Evolutionary conservation across 92 coral and sea anemone species (phyloP), one percentile per base, ranked within the genome.

Genomic region (Heliopora coerulea): DNA sequence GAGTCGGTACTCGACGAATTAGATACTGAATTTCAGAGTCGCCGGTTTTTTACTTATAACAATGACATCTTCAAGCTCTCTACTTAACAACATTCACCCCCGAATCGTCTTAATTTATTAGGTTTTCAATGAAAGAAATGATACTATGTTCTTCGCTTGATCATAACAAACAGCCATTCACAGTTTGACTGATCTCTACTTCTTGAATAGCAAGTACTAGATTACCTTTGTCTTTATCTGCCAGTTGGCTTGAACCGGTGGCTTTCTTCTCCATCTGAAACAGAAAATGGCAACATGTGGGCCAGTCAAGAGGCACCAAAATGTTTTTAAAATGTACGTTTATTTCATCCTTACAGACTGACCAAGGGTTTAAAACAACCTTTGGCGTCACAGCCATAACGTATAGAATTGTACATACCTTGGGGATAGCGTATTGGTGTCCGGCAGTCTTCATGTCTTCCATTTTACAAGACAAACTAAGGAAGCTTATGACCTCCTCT

Each of bases 181-280:
- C 3, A 37, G 5, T 37, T 37, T 5, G 12, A 12, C 12, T 37
- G 42, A 4, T 37, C 42, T 5, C 6, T 12, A 12, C 5, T 12
- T 12, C 42, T 37, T 37, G 5, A 4, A 4, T 5, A 12, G 6
- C 42, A 37, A 37, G 12, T 4, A 37, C 42, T 37, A 4, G 12
- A 12, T 12, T 37, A 37, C 42, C 42, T 37, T 37, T 37, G 10
- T 8, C n/a, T 46, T 8, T 46, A 10, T 46, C 52, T 8, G 17
- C 52, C 52, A 46, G 7, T 46, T 46, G 14, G 52, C 2, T 46
- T 46, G 52, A 46, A 56, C 61, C 61, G 31, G 64, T 32, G 49
- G 13, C 62, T 28, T 70, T 50, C 63, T 56, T 52, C 77, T 70
- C 77, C 77, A 54, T 52, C 44, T 34, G 12, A 26, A 52, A 52